Percentiles rank a stretch among this genome's conserved stretches.
Evolutionary conservation across 1,140 invertebrate species (phyloP).

Genomic region (Parapsyche elsis): DNA sequence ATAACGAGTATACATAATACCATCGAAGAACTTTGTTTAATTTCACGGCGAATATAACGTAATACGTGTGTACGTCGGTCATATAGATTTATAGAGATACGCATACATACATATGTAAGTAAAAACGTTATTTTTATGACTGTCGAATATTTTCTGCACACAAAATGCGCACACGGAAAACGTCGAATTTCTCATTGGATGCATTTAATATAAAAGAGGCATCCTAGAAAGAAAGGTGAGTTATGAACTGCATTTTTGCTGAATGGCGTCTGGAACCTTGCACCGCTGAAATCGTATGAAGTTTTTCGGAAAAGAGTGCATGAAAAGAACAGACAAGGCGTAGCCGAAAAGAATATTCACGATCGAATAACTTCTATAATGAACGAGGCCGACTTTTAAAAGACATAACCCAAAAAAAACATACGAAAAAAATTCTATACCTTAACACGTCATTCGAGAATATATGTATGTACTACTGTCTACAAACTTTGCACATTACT

Average conservation of each 20-base stretch:
- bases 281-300: background rate
- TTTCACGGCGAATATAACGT: background rate
- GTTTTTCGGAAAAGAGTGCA: background rate
- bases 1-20: conserved; percentile 15
- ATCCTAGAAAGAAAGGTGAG: conserved; percentile 1
- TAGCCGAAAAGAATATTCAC: no score
- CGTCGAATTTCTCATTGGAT: conserved; percentile 13
- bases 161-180: background rate
- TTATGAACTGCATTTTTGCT: conserved; percentile 35
- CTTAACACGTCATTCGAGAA: no score
- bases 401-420: no score
- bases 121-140: background rate
- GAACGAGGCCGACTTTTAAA: no score
- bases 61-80: background rate
- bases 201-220: conserved; percentile 35
- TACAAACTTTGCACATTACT: no score
- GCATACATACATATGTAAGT: background rate
- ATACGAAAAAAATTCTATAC: no score
- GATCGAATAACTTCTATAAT: no score
- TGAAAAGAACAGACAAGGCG: no score
- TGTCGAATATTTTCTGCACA: background rate
- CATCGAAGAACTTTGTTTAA: conserved; percentile 13
- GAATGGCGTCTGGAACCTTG: conserved; percentile 20
- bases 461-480: no score
- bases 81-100: background rate